Evolutionary conservation across 2,113 vertebrate genomes (phyloP).

Genomic region (Nothoprocta pentlandii): DNA sequence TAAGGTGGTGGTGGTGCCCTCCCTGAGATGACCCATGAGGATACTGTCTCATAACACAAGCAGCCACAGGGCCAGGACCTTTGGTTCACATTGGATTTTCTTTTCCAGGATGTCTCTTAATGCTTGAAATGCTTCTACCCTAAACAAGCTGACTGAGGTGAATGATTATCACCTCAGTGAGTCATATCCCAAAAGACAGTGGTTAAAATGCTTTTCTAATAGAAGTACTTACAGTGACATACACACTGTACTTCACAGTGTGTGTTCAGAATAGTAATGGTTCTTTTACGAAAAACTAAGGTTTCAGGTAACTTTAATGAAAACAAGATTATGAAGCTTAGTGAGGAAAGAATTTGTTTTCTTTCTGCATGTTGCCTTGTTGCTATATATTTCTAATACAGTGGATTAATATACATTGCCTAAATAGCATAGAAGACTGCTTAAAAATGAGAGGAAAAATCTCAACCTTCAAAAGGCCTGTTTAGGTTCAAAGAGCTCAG

Average conservation of each 20-base stretch:
- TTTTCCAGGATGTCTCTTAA: not conserved
- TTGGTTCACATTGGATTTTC: not conserved
- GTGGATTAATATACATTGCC: not conserved
- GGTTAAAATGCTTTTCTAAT: not conserved
- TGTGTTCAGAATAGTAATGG: not conserved
- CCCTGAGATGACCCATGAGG: no score
- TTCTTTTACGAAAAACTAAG: not conserved
- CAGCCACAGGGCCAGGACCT: not conserved
- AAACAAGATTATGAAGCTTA: not conserved
- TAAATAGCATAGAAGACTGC: not conserved
- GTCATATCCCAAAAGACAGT: not conserved
- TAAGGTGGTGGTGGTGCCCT: not conserved
- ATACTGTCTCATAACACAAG: not conserved
- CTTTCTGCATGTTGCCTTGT: not conserved
- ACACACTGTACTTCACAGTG: not conserved
- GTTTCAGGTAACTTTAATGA: not conserved
- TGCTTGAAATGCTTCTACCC: not conserved
- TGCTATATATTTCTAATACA: not conserved
- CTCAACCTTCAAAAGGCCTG: not conserved
- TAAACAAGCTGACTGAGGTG: not conserved
- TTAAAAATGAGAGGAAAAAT: not conserved
- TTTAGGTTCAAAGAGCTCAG: not conserved
- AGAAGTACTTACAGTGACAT: not conserved
- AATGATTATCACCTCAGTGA: not conserved
- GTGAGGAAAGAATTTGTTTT: not conserved